phyloP scores from a whole-genome alignment of 2,888 invertebrate genomes.

The Odontothrips loti region DNA sequence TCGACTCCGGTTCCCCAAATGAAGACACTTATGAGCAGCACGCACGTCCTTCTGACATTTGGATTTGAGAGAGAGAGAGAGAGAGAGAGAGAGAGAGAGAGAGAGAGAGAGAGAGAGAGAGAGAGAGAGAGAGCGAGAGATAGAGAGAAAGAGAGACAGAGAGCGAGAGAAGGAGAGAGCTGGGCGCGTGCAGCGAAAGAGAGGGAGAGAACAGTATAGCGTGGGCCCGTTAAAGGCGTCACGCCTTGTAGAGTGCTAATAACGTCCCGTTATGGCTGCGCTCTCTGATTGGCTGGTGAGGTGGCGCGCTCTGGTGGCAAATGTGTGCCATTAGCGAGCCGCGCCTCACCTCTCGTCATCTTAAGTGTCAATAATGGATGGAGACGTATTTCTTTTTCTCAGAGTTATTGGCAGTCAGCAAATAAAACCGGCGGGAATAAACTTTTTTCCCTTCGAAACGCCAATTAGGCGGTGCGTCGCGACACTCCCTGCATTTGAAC shows the following conservation, averaged over 20 bases:
- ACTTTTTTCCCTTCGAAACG: too few relatives aligned
- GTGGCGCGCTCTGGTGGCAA: neutral
- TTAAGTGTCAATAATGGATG: too few relatives aligned
- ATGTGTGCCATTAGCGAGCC: too few relatives aligned
- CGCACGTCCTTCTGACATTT: neutral
- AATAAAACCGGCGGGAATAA: too few relatives aligned
- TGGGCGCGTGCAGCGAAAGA: too few relatives aligned
- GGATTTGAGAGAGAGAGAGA: neutral
- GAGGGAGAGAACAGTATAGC: too few relatives aligned
- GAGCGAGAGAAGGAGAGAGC: too few relatives aligned
- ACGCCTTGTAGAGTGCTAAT: neutral
- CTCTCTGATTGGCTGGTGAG: neutral
- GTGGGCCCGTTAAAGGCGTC: too few relatives aligned
- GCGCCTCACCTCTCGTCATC: too few relatives aligned
- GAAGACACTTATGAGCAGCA: neutral
- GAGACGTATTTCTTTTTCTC: too few relatives aligned
- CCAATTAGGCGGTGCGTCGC: neutral
- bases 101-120: constrained; percentile 1
- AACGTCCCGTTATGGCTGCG: neutral
- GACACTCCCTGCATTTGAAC: neutral
- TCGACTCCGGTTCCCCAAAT: neutral
- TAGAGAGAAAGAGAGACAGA: neutral
- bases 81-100: constrained; percentile 2
- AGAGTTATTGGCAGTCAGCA: too few relatives aligned
- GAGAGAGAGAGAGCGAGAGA: neutral